Evolutionary conservation across 2,888 invertebrate species (phyloP).

Genomic region (Lasioglossum leucozonium): DNA sequence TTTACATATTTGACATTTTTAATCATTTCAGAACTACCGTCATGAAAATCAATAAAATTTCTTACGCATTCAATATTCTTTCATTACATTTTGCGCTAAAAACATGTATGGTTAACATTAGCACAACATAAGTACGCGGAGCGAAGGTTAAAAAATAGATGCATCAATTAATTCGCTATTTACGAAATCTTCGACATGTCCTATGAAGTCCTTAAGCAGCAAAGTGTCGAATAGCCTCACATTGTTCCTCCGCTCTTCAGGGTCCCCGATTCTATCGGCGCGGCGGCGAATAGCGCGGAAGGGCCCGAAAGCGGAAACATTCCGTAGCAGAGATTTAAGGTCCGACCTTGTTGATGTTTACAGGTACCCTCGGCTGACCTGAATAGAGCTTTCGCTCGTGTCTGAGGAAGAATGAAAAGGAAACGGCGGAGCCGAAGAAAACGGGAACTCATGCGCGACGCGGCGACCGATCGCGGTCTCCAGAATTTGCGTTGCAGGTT

Average conservation of each 20-base stretch:
- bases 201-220: neutral
- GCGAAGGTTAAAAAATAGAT: too few species aligned
- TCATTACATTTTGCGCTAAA: too few species aligned
- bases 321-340: conserved; percentile 15
- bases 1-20: too few species aligned
- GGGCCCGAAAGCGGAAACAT: neutral
- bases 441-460: conserved; percentile 50
- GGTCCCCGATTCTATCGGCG: neutral
- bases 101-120: too few species aligned
- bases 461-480: conserved; percentile 39
- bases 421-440: conserved; percentile 60
- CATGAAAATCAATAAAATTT: too few species aligned
- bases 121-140: too few species aligned
- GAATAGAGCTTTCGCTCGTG: conserved; percentile 49
- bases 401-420: conserved; percentile 65
- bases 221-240: neutral
- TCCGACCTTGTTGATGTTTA: conserved; percentile 50
- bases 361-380: conserved; percentile 49
- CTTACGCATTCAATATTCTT: too few species aligned
- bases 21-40: too few species aligned
- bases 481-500: conserved; percentile 24
- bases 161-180: neutral
- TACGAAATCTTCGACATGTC: neutral
- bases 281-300: neutral
- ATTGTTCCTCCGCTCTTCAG: neutral